Percentiles rank a stretch among this genome's conserved stretches.
phyloP scores from a whole-genome alignment of 2,113 vertebrate genomes.

The Oceanodroma tethys region DNA sequence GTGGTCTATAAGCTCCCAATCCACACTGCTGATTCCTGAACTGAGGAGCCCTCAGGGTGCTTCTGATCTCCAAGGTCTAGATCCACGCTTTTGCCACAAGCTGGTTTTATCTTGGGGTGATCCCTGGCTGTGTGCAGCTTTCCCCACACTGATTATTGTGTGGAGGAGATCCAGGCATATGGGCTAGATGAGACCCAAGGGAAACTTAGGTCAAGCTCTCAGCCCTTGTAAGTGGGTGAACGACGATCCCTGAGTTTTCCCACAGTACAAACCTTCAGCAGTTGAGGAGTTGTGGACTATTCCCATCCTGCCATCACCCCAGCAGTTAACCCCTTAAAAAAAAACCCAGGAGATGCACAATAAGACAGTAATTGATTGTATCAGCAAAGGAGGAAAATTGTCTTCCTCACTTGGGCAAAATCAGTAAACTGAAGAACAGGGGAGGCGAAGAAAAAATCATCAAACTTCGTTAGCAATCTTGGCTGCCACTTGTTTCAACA shows the following conservation, averaged over 20 bases:
- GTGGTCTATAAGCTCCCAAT: fast-evolving
- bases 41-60: background rate
- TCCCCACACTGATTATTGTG: background rate
- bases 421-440: background rate
- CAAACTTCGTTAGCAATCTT: background rate
- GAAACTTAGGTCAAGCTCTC: background rate
- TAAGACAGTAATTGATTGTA: background rate
- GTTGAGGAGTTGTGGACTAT: background rate
- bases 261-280: background rate
- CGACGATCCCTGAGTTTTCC: background rate
- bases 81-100: background rate
- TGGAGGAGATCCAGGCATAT: background rate
- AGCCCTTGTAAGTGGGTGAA: background rate
- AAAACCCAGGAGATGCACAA: no score
- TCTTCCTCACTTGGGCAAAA: background rate
- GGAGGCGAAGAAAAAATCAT: background rate
- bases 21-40: background rate
- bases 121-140: background rate
- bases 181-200: background rate
- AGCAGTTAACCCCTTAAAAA: background rate
- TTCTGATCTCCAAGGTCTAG: background rate
- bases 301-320: background rate
- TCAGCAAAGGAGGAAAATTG: background rate
- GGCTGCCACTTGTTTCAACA: background rate
- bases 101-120: background rate